Conservation (phyloP, 2,888 invertebrate species). For the Druceiella hillmani region DNA sequence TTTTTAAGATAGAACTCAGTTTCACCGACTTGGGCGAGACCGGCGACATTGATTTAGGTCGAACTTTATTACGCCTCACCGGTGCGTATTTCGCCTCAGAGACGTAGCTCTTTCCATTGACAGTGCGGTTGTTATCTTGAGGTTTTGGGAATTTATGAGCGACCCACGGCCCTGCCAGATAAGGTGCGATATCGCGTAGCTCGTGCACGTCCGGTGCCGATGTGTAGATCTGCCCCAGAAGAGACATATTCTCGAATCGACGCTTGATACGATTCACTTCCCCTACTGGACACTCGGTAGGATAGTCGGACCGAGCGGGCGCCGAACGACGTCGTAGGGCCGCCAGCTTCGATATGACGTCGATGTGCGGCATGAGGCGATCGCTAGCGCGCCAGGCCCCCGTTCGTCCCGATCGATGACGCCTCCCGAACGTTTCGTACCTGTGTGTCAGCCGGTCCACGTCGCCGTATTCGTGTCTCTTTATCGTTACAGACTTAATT, state of each 20-base stretch:
- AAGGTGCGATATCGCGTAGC: conserved; percentile 70
- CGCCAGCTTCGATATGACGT: conserved; percentile 84
- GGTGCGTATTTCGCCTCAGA: conserved; percentile 29
- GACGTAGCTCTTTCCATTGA: conserved; percentile 46
- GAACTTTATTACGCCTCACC: conserved; percentile 35
- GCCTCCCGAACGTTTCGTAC: conserved; percentile 51
- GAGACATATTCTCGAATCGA: conserved; percentile 66
- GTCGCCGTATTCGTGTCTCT: conserved; percentile 49
- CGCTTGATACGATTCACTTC: conserved; percentile 69
- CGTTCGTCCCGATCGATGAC: conserved; percentile 40
- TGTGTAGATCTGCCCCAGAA: conserved; percentile 73
- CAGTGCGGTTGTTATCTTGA: conserved; percentile 61
- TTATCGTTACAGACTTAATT: conserved; percentile 41
- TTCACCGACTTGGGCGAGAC: conserved; percentile 38
- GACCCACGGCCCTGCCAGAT: conserved; percentile 73
- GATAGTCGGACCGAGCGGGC: conserved; percentile 40
- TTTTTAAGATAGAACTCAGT: conserved; percentile 45
- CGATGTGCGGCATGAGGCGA: conserved; percentile 82
- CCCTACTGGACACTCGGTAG: conserved; percentile 51
- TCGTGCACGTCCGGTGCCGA: conserved; percentile 77
- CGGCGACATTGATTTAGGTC: conserved; percentile 38
- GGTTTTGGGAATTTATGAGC: conserved; percentile 72
- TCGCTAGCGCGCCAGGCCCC: conserved; percentile 59
- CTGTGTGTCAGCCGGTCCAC: conserved; percentile 56
- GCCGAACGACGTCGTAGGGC: conserved; percentile 48